Evolutionary conservation across 2,797 vertebrate species (phyloP).

Genomic region (Sebastes variabilis): DNA sequence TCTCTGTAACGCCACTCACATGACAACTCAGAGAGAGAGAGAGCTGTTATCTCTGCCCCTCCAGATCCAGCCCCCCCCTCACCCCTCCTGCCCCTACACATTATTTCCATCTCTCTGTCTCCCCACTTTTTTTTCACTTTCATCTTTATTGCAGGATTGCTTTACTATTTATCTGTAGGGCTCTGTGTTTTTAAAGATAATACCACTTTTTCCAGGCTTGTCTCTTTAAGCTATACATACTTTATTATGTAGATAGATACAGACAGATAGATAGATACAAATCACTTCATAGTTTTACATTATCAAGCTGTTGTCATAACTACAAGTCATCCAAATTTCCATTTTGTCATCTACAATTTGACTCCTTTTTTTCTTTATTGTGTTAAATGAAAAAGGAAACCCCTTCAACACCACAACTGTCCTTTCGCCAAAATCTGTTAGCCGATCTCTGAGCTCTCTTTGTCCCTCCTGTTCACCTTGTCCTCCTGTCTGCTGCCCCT

Average conservation of each 20-base stretch:
- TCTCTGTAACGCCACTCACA: constrained; percentile 53
- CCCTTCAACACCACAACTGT: no score
- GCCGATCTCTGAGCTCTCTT: neutral
- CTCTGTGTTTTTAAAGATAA: neutral
- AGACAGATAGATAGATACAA: neutral
- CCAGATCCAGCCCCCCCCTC: constrained; percentile 50
- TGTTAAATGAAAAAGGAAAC: neutral
- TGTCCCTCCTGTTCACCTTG: neutral
- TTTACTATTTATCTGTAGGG: neutral
- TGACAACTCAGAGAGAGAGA: constrained; percentile 47
- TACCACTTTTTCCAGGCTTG: neutral
- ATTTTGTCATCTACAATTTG: neutral
- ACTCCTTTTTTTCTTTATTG: neutral
- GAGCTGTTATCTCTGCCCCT: constrained; percentile 63
- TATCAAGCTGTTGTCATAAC: neutral
- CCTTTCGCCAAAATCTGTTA: no score
- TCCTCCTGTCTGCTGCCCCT: neutral
- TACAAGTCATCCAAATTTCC: neutral
- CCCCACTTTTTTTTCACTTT: neutral
- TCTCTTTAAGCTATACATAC: neutral
- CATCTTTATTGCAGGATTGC: constrained; percentile 3
- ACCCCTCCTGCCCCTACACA: neutral
- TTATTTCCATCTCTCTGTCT: constrained; percentile 5
- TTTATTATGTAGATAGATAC: neutral
- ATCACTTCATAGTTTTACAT: neutral